Evolutionary conservation across 2,888 invertebrate species (phyloP), one percentile per base, ranked within the genome.

Genomic region (Mactromeris polynyma): DNA sequence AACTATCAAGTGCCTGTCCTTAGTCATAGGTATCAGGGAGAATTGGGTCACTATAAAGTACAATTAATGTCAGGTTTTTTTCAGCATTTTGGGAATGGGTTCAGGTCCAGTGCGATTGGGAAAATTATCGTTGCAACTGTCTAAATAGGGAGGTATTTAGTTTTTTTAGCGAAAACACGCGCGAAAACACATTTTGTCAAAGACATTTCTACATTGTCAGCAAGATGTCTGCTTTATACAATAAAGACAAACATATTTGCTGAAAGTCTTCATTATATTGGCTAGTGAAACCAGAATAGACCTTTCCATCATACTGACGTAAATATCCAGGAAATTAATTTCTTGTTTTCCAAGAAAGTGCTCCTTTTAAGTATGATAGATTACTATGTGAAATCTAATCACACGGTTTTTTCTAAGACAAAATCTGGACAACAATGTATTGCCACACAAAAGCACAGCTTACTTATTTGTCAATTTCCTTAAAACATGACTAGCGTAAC

Each of bases 291-390:
- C 58, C 19, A 7, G 26, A 51, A 51, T 51, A 51, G 51, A 7
- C 11, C n/a, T 64, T 64, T 26, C 9, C 58, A 64, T 64, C 58
- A 64, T 26, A 64, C 58, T 64, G 58, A 26, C 26, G 58, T 64
- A 64, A 64, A 64, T 26, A 64, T 64, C 26, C 58, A 64, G 58
- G 58, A 64, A 64, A 64, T 64, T 64, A 64, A 64, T 26, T 26
- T 64, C 58, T 64, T 64, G 21, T n/a, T 26, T n/a, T 64, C 58
- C 58, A 64, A 64, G 58, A n/a, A 64, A n/a, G 4, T 64, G 58
- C 11, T 64, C 58, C 2, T 26, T 64, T 9, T 64, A n/a, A 0
- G 58, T 64, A 64, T 26, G 58, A 64, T 26, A 26, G 21, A 26
- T 26, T 64, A 46, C 46, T 2, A 46, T 46, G 46, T 46, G 58